Percentiles rank a stretch among this genome's conserved stretches.
Conservation (phyloP, 2,113 vertebrate genomes). For the Vombatus ursinus region DNA sequence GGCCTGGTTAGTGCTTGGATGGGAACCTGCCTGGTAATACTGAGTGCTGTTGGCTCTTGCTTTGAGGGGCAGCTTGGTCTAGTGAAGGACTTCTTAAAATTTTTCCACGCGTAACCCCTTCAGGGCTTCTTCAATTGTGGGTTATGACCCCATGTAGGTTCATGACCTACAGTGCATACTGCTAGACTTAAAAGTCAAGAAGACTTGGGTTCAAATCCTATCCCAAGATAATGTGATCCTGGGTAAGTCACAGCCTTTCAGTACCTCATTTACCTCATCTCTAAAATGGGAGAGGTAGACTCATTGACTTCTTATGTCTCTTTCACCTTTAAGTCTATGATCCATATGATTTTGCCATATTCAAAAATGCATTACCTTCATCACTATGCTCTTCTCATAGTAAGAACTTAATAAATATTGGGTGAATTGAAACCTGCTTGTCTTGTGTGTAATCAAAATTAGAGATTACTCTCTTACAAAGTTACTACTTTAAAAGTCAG, state of each 20-base stretch:
- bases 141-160: too few relatives aligned
- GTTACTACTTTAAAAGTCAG: constrained; percentile 29
- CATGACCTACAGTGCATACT: neutral
- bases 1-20: neutral
- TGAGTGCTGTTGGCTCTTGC: neutral
- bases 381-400: neutral
- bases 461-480: neutral
- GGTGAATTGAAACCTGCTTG: neutral
- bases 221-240: neutral
- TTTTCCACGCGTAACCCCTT: too few relatives aligned
- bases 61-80: neutral
- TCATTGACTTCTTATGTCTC: neutral
- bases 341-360: neutral
- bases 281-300: neutral
- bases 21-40: neutral
- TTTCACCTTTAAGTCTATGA: neutral
- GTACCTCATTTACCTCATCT: neutral
- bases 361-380: neutral
- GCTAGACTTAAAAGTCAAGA: neutral
- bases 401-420: neutral
- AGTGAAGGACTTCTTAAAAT: neutral
- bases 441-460: neutral
- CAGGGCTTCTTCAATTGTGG: too few relatives aligned
- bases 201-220: neutral
- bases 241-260: neutral